phyloP scores from a whole-genome alignment of 2,797 vertebrate species.

The Thaleichthys pacificus region DNA sequence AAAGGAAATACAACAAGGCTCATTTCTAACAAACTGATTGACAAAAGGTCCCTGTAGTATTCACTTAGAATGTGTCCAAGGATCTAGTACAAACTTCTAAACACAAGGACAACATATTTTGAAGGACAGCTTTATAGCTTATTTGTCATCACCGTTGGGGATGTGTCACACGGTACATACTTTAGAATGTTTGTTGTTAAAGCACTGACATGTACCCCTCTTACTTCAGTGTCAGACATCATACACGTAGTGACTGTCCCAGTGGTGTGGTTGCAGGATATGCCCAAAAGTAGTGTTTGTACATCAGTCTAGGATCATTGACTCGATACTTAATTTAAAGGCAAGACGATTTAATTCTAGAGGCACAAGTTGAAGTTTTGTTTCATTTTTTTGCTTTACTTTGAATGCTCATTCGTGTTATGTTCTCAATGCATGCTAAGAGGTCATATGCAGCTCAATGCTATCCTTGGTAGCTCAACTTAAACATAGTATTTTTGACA shows the following conservation, averaged over 20 bases:
- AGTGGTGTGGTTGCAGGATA: slow-evolving; percentile 31
- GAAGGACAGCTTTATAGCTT: too few relatives aligned
- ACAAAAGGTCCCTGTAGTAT: not conserved
- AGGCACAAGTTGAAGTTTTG: slow-evolving; percentile 57
- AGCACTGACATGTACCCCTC: slow-evolving; percentile 5
- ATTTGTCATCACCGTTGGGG: too few relatives aligned
- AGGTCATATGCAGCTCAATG: slow-evolving; percentile 61
- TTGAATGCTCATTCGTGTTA: slow-evolving; percentile 56
- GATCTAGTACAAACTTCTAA: too few relatives aligned
- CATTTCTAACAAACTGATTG: slow-evolving; percentile 12
- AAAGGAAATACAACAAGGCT: slow-evolving; percentile 19
- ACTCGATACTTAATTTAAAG: slow-evolving; percentile 1
- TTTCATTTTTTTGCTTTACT: slow-evolving; percentile 31
- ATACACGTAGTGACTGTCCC: slow-evolving; percentile 23
- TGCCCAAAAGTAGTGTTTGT: slow-evolving; percentile 35
- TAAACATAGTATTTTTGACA: slow-evolving; percentile 73
- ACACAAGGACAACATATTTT: too few relatives aligned
- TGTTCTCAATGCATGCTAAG: slow-evolving; percentile 77
- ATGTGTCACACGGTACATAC: not conserved
- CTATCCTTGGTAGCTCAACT: slow-evolving; percentile 62
- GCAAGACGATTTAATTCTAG: not conserved
- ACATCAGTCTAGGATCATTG: slow-evolving; percentile 17
- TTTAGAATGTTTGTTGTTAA: not conserved
- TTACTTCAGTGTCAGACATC: slow-evolving; percentile 36
- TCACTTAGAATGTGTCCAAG: too few relatives aligned